A percentile compares a stretch with the other conserved stretches of the same genome.
Conservation (phyloP, 1,140 invertebrate species). For the Reticulitermes speratus region DNA sequence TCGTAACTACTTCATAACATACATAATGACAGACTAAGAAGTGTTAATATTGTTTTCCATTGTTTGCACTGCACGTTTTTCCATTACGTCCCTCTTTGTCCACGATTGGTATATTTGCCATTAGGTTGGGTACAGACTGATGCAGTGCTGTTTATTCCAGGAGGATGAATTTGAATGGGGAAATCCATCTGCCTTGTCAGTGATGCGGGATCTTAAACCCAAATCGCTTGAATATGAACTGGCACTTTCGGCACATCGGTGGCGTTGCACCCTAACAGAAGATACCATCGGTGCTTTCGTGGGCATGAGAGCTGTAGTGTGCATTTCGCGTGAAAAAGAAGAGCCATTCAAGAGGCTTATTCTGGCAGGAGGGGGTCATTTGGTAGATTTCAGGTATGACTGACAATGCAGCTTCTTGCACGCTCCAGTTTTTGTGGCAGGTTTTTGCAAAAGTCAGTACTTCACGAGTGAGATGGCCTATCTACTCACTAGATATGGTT, state of each 20-base stretch:
- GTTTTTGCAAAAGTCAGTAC: too few relatives aligned
- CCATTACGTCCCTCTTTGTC: too few relatives aligned
- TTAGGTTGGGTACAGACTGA: too few relatives aligned
- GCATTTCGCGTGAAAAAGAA: conserved; percentile 60
- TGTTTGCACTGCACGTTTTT: too few relatives aligned
- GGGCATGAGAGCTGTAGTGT: conserved; percentile 67
- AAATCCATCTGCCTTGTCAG: conserved; percentile 57
- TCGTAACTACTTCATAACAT: too few relatives aligned
- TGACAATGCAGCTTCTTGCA: too few relatives aligned
- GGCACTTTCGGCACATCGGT: conserved; percentile 54
- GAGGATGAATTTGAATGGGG: conserved; percentile 79
- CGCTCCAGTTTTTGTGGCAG: background rate
- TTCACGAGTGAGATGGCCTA: too few relatives aligned
- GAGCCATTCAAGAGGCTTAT: conserved; percentile 67
- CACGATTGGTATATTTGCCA: too few relatives aligned
- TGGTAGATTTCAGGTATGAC: conserved; percentile 57
- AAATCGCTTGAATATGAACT: conserved; percentile 51
- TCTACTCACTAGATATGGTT: too few relatives aligned
- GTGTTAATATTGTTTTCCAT: too few relatives aligned
- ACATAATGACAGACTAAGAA: too few relatives aligned
- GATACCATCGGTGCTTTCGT: conserved; percentile 61
- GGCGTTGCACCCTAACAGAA: conserved; percentile 55
- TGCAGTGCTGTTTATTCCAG: conserved; percentile 46
- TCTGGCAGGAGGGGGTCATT: conserved; percentile 66
- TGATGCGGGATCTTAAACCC: conserved; percentile 48